phyloP scores from a whole-genome alignment of 1,140 invertebrate genomes.

The Aphelinus certus region DNA sequence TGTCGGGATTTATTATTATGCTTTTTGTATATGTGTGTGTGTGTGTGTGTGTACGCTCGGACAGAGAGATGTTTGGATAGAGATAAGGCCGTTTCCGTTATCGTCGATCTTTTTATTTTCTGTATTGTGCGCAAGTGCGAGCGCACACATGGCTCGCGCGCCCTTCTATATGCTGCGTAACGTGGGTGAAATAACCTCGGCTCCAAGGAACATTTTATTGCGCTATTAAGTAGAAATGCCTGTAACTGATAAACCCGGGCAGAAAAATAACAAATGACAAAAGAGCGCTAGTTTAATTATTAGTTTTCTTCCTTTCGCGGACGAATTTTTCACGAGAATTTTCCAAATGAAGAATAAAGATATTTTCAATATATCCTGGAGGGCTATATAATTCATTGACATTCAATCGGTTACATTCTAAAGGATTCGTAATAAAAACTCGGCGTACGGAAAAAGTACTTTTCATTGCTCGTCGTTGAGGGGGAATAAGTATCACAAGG shows the following conservation, averaged over 20 bases:
- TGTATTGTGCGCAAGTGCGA: neutral
- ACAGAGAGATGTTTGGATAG: constrained; percentile 24
- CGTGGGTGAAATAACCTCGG: neutral
- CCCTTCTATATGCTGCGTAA: neutral
- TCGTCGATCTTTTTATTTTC: constrained; percentile 15
- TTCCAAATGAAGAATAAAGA: neutral
- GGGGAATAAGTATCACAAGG: no score
- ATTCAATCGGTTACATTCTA: no score
- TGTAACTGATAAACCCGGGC: no score
- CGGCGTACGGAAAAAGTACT: no score
- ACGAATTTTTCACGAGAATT: neutral
- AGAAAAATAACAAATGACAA: neutral
- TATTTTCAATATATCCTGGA: no score
- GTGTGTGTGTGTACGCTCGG: neutral
- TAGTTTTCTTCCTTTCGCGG: neutral
- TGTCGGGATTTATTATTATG: neutral
- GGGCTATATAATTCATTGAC: no score
- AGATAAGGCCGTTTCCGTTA: constrained; percentile 26
- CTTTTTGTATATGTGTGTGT: neutral
- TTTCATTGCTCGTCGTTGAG: no score
- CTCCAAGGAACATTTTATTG: constrained; percentile 2
- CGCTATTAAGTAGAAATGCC: neutral
- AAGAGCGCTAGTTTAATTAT: neutral
- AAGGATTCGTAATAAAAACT: no score
- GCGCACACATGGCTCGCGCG: neutral